These are phyloP conservation scores for Scaptomyza parva DNA, from an alignment of 2,888 invertebrate species.

Conservation along the genomic window DNA sequence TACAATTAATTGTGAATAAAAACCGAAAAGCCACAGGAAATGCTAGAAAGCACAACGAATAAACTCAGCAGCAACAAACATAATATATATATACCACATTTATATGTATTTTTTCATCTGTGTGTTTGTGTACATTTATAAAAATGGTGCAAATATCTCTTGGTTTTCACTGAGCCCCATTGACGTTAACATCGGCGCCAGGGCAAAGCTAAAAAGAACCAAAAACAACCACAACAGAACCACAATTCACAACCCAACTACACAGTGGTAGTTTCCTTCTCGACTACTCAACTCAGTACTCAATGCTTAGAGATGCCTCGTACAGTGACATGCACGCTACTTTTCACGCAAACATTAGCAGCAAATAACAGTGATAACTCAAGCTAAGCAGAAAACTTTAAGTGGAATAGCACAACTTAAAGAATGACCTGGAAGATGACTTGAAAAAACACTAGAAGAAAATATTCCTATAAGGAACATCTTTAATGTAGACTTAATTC, in stretches of 20 bases:
- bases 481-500: neutral
- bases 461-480: neutral
- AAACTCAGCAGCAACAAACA: constrained; percentile 20
- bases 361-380: constrained; percentile 44
- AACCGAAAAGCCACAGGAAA: constrained; percentile 52
- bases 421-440: constrained; percentile 10
- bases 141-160: constrained; percentile 50
- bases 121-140: constrained; percentile 12
- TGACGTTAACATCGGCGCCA: constrained; percentile 34
- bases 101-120: neutral
- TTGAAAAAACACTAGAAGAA: neutral
- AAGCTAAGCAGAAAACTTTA: constrained; percentile 1
- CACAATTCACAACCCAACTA: constrained; percentile 27
- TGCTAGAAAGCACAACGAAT: constrained; percentile 42
- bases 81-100: neutral
- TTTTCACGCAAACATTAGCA: constrained; percentile 70
- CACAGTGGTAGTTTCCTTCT: constrained; percentile 14
- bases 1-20: constrained; percentile 60
- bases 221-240: constrained; percentile 24
- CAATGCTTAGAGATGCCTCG: neutral
- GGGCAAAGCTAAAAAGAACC: neutral
- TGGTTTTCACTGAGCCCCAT: constrained; percentile 37
- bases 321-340: constrained; percentile 53
- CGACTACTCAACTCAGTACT: neutral
- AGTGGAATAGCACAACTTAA: neutral